Evolutionary conservation across 2,888 invertebrate species (phyloP).

Genomic region (Octonoba sinensis): DNA sequence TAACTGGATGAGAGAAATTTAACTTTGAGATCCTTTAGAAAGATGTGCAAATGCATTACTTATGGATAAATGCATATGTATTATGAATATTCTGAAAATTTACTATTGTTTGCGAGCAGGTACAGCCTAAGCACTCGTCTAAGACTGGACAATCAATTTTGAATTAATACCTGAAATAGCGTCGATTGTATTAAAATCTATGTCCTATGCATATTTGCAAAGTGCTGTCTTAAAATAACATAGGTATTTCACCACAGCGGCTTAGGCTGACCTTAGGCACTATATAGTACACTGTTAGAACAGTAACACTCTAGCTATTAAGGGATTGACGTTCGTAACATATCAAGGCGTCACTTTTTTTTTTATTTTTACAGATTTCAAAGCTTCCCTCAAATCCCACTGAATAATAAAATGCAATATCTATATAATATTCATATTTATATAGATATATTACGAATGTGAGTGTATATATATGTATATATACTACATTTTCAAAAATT

Average conservation of each 20-base stretch:
- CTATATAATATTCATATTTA: constrained; percentile 47
- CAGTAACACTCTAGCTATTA: constrained; percentile 44
- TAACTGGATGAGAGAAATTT: constrained; percentile 16
- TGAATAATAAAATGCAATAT: constrained; percentile 56
- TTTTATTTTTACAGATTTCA: constrained; percentile 52
- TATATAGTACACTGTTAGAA: constrained; percentile 43
- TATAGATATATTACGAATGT: constrained; percentile 58
- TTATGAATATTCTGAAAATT: constrained; percentile 55
- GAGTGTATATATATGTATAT: constrained; percentile 39
- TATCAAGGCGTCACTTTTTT: not conserved
- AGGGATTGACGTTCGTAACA: constrained; percentile 27
- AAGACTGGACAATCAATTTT: not conserved
- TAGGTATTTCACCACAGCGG: not conserved
- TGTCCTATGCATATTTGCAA: no score
- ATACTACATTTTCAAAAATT: constrained; percentile 58
- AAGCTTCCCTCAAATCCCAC: constrained; percentile 51
- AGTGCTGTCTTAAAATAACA: no score
- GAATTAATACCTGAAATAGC: no score
- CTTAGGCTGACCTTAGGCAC: constrained; percentile 53
- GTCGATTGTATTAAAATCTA: no score
- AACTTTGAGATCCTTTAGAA: constrained; percentile 52
- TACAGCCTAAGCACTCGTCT: constrained; percentile 48
- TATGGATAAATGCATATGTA: constrained; percentile 60
- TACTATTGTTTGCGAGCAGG: constrained; percentile 36
- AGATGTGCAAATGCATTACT: constrained; percentile 48